Percentiles rank a stretch among this genome's conserved stretches.
Conservation (phyloP, 2,113 vertebrate genomes). For the Vicugna pacos region DNA sequence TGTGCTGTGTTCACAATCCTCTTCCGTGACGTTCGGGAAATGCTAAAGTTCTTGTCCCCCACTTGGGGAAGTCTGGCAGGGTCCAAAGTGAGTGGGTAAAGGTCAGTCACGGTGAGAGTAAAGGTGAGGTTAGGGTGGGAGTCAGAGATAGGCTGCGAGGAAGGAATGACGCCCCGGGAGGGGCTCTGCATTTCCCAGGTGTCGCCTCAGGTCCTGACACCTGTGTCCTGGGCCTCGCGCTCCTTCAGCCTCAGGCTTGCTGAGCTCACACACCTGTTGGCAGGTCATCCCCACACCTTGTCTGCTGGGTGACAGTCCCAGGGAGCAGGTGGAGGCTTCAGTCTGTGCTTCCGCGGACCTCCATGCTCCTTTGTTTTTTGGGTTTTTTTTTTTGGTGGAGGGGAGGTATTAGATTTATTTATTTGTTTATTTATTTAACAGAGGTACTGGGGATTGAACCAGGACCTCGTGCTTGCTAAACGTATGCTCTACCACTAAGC, state of each 20-base stretch:
- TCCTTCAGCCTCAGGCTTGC: background rate
- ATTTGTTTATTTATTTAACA: too few species aligned
- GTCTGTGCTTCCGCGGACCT: background rate
- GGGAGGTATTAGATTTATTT: too few species aligned
- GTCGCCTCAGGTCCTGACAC: rapidly evolving
- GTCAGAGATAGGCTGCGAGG: background rate
- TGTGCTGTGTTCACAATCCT: background rate
- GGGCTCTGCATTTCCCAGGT: background rate
- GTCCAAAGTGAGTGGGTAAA: background rate
- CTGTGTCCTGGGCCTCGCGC: background rate
- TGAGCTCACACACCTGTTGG: background rate
- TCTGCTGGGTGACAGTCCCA: background rate
- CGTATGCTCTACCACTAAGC: too few species aligned
- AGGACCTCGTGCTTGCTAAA: too few species aligned
- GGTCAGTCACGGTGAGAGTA: background rate
- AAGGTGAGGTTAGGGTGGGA: background rate
- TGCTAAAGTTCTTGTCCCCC: background rate
- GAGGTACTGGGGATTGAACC: too few species aligned
- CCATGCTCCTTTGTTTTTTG: rapidly evolving
- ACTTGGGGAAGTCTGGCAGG: rapidly evolving
- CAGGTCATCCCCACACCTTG: background rate
- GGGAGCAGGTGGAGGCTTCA: background rate
- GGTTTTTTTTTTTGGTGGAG: too few species aligned
- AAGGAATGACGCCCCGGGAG: background rate
- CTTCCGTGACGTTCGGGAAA: background rate